Evolutionary conservation across 30 jellyfish, hydroid and myxozoan genomes (phyloP), one percentile per base, ranked within the genome.

Genomic region (Mastigias papua): DNA sequence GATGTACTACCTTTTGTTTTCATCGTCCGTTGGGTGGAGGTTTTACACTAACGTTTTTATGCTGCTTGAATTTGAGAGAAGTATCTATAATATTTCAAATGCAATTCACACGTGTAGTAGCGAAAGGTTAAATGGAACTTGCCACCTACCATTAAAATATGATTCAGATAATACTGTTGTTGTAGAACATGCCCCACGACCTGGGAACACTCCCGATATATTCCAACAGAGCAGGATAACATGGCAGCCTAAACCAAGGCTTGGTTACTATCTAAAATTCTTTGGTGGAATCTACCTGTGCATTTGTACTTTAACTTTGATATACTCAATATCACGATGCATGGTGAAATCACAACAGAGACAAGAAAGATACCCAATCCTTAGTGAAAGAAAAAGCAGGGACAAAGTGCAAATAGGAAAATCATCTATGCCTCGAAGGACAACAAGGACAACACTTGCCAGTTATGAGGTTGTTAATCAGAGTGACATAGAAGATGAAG

Each of bases 1-100:
- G 70, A 28, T 17, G 22, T 93, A 23, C 78, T 88, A 10, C 88
- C 26, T 93, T 3, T 33, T 87, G 79, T 84, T 93, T 42, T 87
- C 98, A 48, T 88, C 97, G 17, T 87, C 98, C 20, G 98, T 93
- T 60, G 98, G 98, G n/a, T 93, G 96, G 96, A 65, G 98, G 34
- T 93, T 93, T 68, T 78, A 81, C 35, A 93, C 98, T 0, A 34
- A 60, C 30, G 97, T 88, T 10, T 69, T 79, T 1, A 42, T 81
- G 20, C 48, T 70, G 48, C 66, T 93, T 42, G 62, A 68, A 30
- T 88, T 93, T 77, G 80, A 88, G 33, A 92, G 98, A 34, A 93
- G 95, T 0, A 48, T 72, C 25, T 92, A 78, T 62, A 85, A 92
- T 61, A 76, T 87, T 5, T 49, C 98, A 61, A 7, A 50, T 17